Conservation (phyloP, 92 coral and sea anemone species). For the Phenganax stokvisi region DNA sequence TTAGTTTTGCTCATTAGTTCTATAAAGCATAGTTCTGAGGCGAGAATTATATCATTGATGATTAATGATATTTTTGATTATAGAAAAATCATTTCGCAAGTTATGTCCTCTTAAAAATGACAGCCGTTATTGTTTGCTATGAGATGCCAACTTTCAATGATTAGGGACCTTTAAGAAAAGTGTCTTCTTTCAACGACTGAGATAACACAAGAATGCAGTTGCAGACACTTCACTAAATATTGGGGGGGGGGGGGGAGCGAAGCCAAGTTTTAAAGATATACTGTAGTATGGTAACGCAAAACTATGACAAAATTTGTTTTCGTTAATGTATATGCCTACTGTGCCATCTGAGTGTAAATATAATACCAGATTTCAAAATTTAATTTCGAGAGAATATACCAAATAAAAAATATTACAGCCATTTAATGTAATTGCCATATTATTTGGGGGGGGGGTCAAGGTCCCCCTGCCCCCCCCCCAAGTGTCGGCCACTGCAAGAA, state of each 20-base stretch:
- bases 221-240: too few species aligned
- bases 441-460: too few species aligned
- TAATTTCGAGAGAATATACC: too few species aligned
- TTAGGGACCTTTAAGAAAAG: not conserved
- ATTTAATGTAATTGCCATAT: too few species aligned
- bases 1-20: not conserved
- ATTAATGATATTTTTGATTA: slow-evolving; percentile 7
- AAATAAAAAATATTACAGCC: too few species aligned
- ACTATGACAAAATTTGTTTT: too few species aligned
- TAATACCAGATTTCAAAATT: not conserved
- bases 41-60: not conserved
- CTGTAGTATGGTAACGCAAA: too few species aligned
- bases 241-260: too few species aligned
- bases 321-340: too few species aligned
- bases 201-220: not conserved
- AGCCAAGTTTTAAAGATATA: too few species aligned
- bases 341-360: not conserved
- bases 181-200: not conserved
- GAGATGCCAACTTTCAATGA: not conserved
- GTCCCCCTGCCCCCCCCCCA: too few species aligned
- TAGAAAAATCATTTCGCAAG: not conserved
- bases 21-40: not conserved
- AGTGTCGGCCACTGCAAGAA: too few species aligned
- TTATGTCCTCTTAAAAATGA: not conserved
- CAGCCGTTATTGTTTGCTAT: slow-evolving; percentile 1